Percentiles rank a stretch among this genome's conserved stretches.
Evolutionary conservation across 1,140 invertebrate species (phyloP).

Genomic region (Macrosteles quadrilineatus): DNA sequence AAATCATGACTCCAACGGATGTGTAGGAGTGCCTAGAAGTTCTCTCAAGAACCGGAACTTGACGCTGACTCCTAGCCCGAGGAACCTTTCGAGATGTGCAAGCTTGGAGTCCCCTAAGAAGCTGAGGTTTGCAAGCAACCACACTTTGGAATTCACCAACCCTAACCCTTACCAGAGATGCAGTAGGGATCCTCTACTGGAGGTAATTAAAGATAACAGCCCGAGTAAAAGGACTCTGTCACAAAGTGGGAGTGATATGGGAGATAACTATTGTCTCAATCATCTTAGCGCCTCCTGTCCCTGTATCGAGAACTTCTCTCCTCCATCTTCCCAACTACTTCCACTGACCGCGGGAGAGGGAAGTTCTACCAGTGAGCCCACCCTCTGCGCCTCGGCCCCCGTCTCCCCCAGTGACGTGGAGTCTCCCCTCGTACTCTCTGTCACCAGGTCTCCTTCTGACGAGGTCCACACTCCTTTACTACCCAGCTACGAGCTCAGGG

Average conservation of each 20-base stretch:
- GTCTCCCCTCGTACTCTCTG: neutral
- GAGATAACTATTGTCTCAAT: slow-evolving; percentile 48
- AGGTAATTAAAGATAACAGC: slow-evolving; percentile 55
- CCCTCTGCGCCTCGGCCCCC: neutral
- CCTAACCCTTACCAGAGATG: slow-evolving; percentile 30
- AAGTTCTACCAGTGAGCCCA: slow-evolving; percentile 10
- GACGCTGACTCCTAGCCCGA: neutral
- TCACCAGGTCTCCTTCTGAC: neutral
- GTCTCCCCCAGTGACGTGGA: neutral
- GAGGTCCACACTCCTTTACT: neutral
- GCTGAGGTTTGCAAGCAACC: slow-evolving; percentile 71
- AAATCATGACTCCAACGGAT: slow-evolving; percentile 15
- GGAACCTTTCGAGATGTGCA: slow-evolving; percentile 59
- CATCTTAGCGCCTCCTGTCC: slow-evolving; percentile 59
- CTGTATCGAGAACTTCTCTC: slow-evolving; percentile 59
- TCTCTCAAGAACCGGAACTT: slow-evolving; percentile 39
- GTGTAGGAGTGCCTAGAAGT: slow-evolving; percentile 34
- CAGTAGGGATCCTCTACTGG: slow-evolving; percentile 58
- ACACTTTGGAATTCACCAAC: slow-evolving; percentile 63
- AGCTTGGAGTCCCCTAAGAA: slow-evolving; percentile 80
- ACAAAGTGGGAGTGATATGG: slow-evolving; percentile 43
- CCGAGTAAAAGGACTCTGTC: slow-evolving; percentile 50
- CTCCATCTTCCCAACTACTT: slow-evolving; percentile 31
- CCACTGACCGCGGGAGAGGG: neutral
- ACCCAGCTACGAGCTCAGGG: neutral